Percentiles rank a stretch among this genome's conserved stretches.
Conservation (phyloP, 2,113 vertebrate genomes). For the Alectura lathami region DNA sequence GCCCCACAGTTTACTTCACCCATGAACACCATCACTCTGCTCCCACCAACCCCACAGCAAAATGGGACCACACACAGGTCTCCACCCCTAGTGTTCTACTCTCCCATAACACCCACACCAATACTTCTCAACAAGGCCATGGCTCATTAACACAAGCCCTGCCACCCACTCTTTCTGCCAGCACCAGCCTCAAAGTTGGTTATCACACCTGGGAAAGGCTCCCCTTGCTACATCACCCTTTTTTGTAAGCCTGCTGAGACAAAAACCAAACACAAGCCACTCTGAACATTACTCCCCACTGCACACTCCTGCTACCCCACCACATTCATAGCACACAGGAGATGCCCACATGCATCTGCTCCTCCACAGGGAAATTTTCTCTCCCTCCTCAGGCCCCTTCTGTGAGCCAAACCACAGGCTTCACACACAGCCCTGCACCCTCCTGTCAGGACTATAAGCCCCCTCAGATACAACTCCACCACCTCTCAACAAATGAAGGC, state of each 20-base stretch:
- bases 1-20: not conserved
- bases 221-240: too few relatives aligned
- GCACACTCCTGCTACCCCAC: not conserved
- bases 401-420: not conserved
- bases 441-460: not conserved
- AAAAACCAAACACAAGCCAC: too few relatives aligned
- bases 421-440: not conserved
- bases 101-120: not conserved
- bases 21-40: not conserved
- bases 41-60: not conserved
- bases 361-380: not conserved
- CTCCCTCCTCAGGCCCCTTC: not conserved
- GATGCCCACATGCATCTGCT: not conserved
- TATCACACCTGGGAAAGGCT: too few relatives aligned
- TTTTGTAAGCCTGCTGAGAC: too few relatives aligned
- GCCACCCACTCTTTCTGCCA: not conserved
- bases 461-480: not conserved
- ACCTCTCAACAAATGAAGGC: not conserved
- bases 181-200: too few relatives aligned
- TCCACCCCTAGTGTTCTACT: not conserved
- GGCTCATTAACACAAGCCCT: not conserved
- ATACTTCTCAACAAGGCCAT: not conserved
- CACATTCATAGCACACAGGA: not conserved
- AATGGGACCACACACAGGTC: not conserved
- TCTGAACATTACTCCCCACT: not conserved